Base-by-base conservation (phyloP, 2,113 vertebrate species). In the Labeo rohita region DNA sequence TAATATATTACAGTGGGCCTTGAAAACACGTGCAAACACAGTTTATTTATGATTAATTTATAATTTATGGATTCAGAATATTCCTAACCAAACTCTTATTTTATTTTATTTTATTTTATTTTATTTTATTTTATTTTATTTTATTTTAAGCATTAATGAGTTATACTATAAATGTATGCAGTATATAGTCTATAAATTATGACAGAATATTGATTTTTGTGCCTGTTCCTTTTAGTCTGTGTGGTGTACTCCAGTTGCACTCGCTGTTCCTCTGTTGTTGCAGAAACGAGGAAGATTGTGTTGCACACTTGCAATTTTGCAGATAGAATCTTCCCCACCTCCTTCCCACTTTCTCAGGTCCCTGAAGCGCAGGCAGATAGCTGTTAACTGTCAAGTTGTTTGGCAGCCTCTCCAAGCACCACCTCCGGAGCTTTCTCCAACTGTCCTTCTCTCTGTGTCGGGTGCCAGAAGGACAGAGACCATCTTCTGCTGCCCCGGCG, bases 391-490 rank as follows among this genome's bases (percentile, higher is more conserved):
- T 88, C 87, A 81, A 78, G 59, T 12, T 87, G 72, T 83, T 83
- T 88, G 85, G 84, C 83, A 86, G 82, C 84, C 39, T 78, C 66
- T 88, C 75, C n/a, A 45, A 75, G 79, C 59, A 81, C 87, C 83
- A 84, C 85, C 89, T 88, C 85, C 79, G 68, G 65, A 90, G 74
- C 68, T 85, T 83, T 85, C 74, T 82, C 85, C 87, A 85, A 81
- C 86, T 68, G 68, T 77, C 66, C 79, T 84, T 88, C 49, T 87
- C 74, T 73, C 18, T 1, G 61, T 83, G 73, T 80, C 65, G 36
- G 65, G 70, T 73, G 84, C 63, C 56, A 68, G 85, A 73, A 74
- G 80, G 75, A 86, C 84, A 54, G 59, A 52, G 80, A 59, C 74
- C 52, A 63, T 74, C 80, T 77, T 47, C 68, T 39, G 28, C 74